Conservation (phyloP, 2,888 invertebrate species). For the Agrochola lota region DNA sequence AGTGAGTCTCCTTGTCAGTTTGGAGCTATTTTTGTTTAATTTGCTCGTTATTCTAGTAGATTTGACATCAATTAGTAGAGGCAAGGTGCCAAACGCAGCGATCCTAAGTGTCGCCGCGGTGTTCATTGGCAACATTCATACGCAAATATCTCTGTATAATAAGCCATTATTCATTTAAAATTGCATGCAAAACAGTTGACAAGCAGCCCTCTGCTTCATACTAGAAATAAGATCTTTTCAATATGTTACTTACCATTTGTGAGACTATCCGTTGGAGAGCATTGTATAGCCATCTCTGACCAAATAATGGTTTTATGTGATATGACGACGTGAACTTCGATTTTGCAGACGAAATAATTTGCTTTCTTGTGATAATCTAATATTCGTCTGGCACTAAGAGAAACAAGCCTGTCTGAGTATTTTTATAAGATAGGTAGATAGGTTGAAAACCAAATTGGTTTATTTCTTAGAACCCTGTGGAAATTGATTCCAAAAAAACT, state of each 20-base stretch:
- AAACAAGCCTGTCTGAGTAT: slow-evolving; percentile 28
- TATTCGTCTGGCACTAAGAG: slow-evolving; percentile 19
- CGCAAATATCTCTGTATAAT: slow-evolving; percentile 19
- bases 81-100: slow-evolving; percentile 13
- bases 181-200: neutral
- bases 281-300: slow-evolving; percentile 9
- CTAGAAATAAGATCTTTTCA: slow-evolving; percentile 25
- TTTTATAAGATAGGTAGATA: slow-evolving; percentile 39
- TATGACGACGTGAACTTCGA: slow-evolving; percentile 16
- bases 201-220: neutral
- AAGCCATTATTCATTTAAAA: neutral
- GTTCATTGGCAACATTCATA: slow-evolving; percentile 19
- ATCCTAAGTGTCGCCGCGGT: neutral
- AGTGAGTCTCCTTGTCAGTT: neutral
- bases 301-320: slow-evolving; percentile 36
- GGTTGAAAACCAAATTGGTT: slow-evolving; percentile 29
- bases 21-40: neutral
- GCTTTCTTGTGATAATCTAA: slow-evolving; percentile 5
- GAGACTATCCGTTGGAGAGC: slow-evolving; percentile 9
- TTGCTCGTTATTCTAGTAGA: slow-evolving; percentile 9
- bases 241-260: neutral
- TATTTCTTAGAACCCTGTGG: slow-evolving; percentile 21
- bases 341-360: slow-evolving; percentile 11
- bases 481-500: slow-evolving; percentile 9
- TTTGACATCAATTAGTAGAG: slow-evolving; percentile 29